Evolutionary conservation across 2,888 invertebrate genomes (phyloP), one percentile per base, ranked within the genome.

Genomic region (Ceramica pisi): DNA sequence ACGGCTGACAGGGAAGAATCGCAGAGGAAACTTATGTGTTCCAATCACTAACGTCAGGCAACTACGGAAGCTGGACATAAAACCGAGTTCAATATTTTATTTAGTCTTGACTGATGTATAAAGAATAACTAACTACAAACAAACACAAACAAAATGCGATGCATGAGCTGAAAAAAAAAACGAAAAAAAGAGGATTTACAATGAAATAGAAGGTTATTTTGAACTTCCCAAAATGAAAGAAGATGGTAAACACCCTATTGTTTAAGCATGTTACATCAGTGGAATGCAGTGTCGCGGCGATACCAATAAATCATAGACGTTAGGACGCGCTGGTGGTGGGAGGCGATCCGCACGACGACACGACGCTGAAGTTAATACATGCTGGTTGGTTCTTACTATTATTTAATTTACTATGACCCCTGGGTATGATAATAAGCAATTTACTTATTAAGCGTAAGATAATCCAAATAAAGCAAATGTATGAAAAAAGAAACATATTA

Each of bases 321-420:
- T 26, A 3, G 35, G 62, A 63, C 41, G 38, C n/a, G 19, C 38
- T 16, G 12, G 61, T 5, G 12, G 48, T 67, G 72, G 66, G 78
- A 48, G 78, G 72, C 26, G 62, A 26, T 0, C 3, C 7, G 57
- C 78, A 78, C 78, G 71, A 64, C 26, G 16, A n/a, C 7, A 16
- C 56, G 64, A 56, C 31, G 12, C 19, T 50, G 41, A 6, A 21
- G 31, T 6, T 48, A 31, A 71, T 31, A 7, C 31, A 14, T 41
- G 8, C 2, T 55, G n/a, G 19, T 23, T 71, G 8, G 38, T 19
- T 55, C 5, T 26, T 38, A 41, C 31, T 57, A 38, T 53, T n/a
- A 50, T 48, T 59, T 38, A 38, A 23, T 46, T 64, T 51, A 51
- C 9, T 38, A 38, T 12, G 5, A 26, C 21, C 51, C 12, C 41